phyloP scores from a whole-genome alignment of 92 coral and sea anemone genomes.

The Paramuricea clavata region DNA sequence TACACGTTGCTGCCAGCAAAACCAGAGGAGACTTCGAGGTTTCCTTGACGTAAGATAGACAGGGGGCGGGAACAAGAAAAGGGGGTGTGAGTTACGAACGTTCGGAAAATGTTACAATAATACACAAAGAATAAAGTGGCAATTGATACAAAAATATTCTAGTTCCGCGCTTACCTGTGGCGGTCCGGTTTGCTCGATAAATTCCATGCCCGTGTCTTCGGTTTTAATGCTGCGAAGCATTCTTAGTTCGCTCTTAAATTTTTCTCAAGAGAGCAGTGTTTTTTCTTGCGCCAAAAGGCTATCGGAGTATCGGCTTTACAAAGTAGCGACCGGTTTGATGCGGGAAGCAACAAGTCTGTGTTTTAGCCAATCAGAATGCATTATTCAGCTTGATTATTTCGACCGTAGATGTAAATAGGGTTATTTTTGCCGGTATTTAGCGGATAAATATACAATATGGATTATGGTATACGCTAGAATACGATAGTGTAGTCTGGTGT shows the following conservation, averaged over 20 bases:
- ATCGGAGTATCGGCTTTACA: conserved; percentile 13
- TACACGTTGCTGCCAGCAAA: conserved; percentile 99
- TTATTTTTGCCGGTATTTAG: not conserved
- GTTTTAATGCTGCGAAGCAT: conserved; percentile 36
- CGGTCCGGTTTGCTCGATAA: conserved; percentile 3
- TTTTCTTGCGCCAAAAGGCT: conserved; percentile 1
- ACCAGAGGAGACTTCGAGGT: conserved; percentile 99
- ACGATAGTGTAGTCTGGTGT: not conserved
- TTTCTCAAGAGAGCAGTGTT: conserved; percentile 16
- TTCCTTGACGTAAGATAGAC: conserved; percentile 98
- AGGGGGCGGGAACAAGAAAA: conserved; percentile 99
- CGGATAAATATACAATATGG: not conserved
- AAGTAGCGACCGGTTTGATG: not conserved
- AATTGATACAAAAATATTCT: not conserved
- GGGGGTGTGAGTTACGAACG: conserved; percentile 92
- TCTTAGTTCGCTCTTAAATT: not conserved
- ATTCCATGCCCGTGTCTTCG: conserved; percentile 37
- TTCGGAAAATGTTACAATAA: conserved; percentile 61
- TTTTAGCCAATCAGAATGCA: conserved; percentile 25
- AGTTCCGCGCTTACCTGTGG: conserved; percentile 38
- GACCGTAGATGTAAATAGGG: not conserved
- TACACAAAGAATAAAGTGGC: conserved; percentile 18
- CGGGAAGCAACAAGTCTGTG: conserved; percentile 24
- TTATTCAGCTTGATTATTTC: not conserved
- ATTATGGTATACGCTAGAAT: not conserved